Evolutionary conservation across 2,113 vertebrate species (phyloP).

Genomic region (Ariopsis seemanni): DNA sequence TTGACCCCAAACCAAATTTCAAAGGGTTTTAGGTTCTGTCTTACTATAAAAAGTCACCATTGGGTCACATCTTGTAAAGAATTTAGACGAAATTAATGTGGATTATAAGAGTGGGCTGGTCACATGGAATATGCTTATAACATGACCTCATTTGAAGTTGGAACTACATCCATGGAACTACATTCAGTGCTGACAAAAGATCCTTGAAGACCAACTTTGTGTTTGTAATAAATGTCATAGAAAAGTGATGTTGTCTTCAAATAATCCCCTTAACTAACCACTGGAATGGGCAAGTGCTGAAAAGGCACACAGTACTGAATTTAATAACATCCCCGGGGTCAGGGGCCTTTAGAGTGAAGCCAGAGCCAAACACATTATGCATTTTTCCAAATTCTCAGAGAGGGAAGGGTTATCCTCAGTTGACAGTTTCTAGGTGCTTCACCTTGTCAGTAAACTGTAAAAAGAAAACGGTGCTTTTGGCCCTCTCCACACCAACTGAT

Average conservation of each 20-base stretch:
- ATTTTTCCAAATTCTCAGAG: conserved; percentile 43
- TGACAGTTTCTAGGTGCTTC: conserved; percentile 29
- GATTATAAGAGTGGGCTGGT: not conserved
- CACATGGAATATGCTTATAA: not conserved
- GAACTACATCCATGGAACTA: conserved; percentile 11
- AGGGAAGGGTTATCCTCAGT: conserved; percentile 22
- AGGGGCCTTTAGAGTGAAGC: not conserved
- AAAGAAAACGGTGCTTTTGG: conserved; percentile 1
- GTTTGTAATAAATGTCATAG: conserved; percentile 26
- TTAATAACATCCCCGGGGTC: conserved; percentile 40
- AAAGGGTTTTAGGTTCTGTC: not conserved
- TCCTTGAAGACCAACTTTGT: not conserved
- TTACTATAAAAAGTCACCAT: not conserved
- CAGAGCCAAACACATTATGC: conserved; percentile 42
- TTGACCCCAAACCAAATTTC: not conserved
- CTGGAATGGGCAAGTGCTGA: conserved; percentile 41
- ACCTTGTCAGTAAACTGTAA: not conserved
- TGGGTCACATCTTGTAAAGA: not conserved
- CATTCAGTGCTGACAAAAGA: not conserved
- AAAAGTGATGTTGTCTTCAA: conserved; percentile 18
- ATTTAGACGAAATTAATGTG: not conserved
- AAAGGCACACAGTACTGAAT: conserved; percentile 24
- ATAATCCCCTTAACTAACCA: conserved; percentile 21
- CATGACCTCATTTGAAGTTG: not conserved
- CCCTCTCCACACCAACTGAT: conserved; percentile 17